phyloP scores from a whole-genome alignment of 1,140 invertebrate genomes.

The Philopotamus ludificatus region DNA sequence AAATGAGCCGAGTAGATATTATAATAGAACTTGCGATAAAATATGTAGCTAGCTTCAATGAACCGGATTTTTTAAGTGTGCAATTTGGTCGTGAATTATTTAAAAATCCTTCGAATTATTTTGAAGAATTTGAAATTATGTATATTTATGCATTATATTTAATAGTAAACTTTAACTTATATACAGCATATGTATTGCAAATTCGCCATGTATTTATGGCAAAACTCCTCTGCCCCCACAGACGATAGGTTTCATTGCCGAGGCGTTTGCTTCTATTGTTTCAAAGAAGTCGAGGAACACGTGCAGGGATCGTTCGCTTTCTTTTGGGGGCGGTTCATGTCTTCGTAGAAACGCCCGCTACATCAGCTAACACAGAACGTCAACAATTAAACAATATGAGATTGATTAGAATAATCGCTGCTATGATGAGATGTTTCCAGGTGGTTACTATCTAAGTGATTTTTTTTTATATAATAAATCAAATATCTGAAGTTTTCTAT shows the following conservation, averaged over 20 bases:
- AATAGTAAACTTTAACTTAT: no score
- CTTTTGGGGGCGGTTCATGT: neutral
- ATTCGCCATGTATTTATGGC: neutral
- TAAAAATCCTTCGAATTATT: neutral
- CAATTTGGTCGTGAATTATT: neutral
- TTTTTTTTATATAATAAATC: neutral
- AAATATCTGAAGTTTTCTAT: neutral
- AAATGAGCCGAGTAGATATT: neutral
- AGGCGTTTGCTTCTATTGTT: slow-evolving; percentile 12
- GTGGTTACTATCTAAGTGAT: neutral
- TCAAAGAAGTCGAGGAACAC: neutral
- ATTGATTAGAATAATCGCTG: neutral
- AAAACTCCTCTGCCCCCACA: neutral
- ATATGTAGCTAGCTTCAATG: neutral
- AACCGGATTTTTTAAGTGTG: neutral
- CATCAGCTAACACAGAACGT: neutral
- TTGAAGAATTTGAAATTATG: no score
- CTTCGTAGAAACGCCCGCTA: neutral
- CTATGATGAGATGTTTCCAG: neutral
- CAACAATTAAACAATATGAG: neutral
- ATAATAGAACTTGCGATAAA: neutral
- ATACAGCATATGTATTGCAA: no score
- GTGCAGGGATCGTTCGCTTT: neutral
- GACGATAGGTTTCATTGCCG: neutral
- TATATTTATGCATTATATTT: no score